Base-by-base conservation (phyloP, 2,888 invertebrate species). In the Drosophila rubida region DNA sequence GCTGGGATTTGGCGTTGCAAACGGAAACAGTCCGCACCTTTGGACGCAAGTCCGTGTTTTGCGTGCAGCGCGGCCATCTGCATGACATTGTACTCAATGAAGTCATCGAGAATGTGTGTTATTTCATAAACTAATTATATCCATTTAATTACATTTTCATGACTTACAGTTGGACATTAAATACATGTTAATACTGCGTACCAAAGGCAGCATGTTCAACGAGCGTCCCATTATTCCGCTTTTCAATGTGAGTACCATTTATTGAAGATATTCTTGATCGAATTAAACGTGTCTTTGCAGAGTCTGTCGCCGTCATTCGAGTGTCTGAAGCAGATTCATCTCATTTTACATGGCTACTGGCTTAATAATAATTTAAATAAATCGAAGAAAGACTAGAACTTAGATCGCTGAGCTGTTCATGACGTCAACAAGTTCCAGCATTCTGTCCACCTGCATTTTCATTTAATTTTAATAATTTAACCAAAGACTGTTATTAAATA, bases 51-150 rank as follows among this genome's bases (percentile, higher is more conserved):
- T 72, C 82, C 0, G 90, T 87, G 9, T 62, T 83, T 4, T 92
- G 92, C 61, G 83, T 93, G 14, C 90, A 92, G 9, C 82, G 89
- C 11, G 78, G 88, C 0, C 72, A 88, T 55, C 86, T 93, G 7
- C 80, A 92, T 32, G 92, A 92, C 65, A 73, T 92, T 11, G 90
- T 92, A 1, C 91, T 93, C 9, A 93, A 93, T 60, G 93, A 93
- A 89, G 92, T 92, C 1, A 90, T 93, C 22, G 90, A 91, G 48
- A 86, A 92, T 87, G 93, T 93, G 82, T 66, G 88, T 72, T 39
- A 35, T 13, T 16, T 0, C 19, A 11, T 3, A 4, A 3, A n/a
- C 8, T 30, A 7, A 25, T 25, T 59, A 9, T 49, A 30, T 8
- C n/a, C n/a, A 7, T 49, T 37, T 42, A 64, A 37, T 66, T 16